These are phyloP conservation scores for Napeogenes inachia DNA, from an alignment of 2,888 invertebrate species.

Conservation along the genomic window DNA sequence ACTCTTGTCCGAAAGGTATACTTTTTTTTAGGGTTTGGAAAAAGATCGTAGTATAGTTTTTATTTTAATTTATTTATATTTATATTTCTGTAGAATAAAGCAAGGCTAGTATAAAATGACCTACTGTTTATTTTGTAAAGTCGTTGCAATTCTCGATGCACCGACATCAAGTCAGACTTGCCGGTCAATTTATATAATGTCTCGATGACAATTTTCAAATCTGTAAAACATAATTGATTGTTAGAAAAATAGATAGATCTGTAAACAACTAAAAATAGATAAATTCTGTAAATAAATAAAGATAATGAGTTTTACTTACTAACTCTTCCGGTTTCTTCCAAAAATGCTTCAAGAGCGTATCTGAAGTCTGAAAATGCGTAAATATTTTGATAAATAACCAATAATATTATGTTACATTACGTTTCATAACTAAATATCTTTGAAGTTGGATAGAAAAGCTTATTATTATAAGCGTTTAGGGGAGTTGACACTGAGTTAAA, in stretches of 20 bases:
- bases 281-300: background rate
- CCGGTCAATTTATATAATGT: conserved; percentile 44
- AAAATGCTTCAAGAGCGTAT: conserved; percentile 53
- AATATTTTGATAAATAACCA: background rate
- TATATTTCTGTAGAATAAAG: no score
- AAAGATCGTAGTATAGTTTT: no score
- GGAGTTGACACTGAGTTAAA: no score
- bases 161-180: conserved; percentile 34
- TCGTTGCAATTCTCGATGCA: conserved; percentile 35
- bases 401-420: no score
- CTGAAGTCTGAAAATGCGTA: conserved; percentile 48
- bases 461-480: background rate
- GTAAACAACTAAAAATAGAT: background rate
- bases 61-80: no score
- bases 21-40: no score
- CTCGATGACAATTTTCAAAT: conserved; percentile 33
- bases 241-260: background rate
- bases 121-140: conserved; percentile 47
- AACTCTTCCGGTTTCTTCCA: conserved; percentile 40
- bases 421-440: no score
- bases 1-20: no score
- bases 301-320: conserved; percentile 45
- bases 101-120: conserved; percentile 22
- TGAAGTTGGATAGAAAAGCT: no score
- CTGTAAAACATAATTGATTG: background rate